Conservation (phyloP, 2,113 vertebrate genomes). For the Seriola rivoliana region DNA sequence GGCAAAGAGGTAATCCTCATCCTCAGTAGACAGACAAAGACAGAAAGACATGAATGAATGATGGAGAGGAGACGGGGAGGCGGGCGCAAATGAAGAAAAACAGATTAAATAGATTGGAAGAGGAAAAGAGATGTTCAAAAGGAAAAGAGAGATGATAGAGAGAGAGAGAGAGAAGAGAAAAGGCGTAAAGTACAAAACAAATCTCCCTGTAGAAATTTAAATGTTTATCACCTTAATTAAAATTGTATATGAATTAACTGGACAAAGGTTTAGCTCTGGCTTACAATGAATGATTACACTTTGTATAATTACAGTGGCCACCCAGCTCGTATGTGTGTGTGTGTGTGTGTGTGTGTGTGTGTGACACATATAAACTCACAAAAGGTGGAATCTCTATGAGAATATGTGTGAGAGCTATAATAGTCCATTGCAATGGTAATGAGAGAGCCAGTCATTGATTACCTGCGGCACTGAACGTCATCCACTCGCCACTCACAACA, state of each 20-base stretch:
- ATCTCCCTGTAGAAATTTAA: constrained; percentile 66
- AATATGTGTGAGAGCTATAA: constrained; percentile 19
- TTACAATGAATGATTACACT: constrained; percentile 64
- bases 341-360: neutral
- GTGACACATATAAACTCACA: too few relatives aligned
- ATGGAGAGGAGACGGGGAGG: neutral
- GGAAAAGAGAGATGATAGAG: constrained; percentile 4
- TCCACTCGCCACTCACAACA: constrained; percentile 32
- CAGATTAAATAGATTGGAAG: constrained; percentile 4
- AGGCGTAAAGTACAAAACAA: constrained; percentile 44
- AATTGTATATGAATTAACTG: constrained; percentile 71
- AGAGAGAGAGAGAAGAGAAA: neutral
- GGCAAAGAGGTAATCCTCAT: constrained; percentile 55
- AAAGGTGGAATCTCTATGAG: neutral
- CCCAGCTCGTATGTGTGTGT: neutral
- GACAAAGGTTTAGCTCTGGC: constrained; percentile 46
- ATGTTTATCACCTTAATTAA: constrained; percentile 77
- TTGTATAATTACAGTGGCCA: constrained; percentile 50
- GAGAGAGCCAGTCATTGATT: constrained; percentile 56
- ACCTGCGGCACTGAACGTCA: constrained; percentile 59
- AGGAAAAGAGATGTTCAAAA: constrained; percentile 5
- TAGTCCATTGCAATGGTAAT: constrained; percentile 50
- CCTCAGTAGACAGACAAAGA: constrained; percentile 35
- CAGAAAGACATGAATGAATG: constrained; percentile 18
- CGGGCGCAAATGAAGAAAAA: neutral